Evolutionary conservation across 1,140 invertebrate species (phyloP).

Genomic region (Solen grandis): DNA sequence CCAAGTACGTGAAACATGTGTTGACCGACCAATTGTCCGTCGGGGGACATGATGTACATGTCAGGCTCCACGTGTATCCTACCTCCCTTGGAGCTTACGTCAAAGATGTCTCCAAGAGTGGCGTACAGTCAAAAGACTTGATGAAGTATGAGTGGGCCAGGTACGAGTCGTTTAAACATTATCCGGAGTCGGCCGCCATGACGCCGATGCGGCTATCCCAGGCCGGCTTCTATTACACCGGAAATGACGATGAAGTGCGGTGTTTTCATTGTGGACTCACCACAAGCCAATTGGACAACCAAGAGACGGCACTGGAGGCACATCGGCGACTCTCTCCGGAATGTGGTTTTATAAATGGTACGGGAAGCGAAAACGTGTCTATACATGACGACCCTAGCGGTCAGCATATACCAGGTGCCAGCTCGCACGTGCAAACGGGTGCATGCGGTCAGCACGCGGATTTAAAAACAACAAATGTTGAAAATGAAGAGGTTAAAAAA

Average conservation of each 20-base stretch:
- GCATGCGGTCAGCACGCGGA: too few relatives aligned
- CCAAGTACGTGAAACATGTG: too few relatives aligned
- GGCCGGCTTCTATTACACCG: neutral
- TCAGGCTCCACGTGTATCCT: neutral
- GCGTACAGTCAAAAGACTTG: neutral
- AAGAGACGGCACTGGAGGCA: neutral
- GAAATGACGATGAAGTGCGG: neutral
- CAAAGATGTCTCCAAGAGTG: neutral
- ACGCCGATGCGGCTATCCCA: neutral
- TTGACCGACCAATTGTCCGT: too few relatives aligned
- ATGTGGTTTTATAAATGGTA: neutral
- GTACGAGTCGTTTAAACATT: neutral
- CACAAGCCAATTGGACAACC: neutral
- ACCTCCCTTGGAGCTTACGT: neutral
- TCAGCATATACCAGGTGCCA: too few relatives aligned
- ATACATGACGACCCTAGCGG: too few relatives aligned
- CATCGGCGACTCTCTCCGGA: neutral
- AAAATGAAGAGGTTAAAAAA: too few relatives aligned
- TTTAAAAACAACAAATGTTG: too few relatives aligned
- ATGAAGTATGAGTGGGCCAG: neutral
- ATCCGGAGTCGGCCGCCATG: neutral
- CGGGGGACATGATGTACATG: too few relatives aligned
- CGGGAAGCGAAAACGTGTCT: neutral
- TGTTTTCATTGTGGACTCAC: neutral
- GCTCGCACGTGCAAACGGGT: too few relatives aligned